Evolutionary conservation across 2,797 vertebrate genomes (phyloP).

Genomic region (Gallinago solitaria): DNA sequence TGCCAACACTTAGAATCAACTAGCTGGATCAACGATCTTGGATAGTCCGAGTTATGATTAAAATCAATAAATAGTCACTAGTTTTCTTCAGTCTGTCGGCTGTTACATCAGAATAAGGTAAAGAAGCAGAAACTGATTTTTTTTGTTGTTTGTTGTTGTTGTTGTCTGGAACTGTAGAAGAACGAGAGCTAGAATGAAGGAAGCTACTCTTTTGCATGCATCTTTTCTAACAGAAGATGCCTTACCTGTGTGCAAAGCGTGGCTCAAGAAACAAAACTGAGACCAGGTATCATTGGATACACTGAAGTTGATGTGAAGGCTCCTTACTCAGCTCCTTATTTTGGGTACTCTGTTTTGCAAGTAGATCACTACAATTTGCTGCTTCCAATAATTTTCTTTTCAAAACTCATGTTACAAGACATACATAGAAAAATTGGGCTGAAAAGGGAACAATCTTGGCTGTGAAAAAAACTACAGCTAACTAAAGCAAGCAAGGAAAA

Average conservation of each 20-base stretch:
- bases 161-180: neutral
- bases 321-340: neutral
- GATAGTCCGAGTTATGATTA: neutral
- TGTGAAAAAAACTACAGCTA: neutral
- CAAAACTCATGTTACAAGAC: neutral
- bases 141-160: neutral
- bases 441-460: neutral
- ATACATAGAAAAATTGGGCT: neutral
- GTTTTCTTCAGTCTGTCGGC: neutral
- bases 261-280: neutral
- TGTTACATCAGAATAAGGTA: neutral
- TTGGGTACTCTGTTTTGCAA: neutral
- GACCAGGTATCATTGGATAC: neutral
- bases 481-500: neutral
- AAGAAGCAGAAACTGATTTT: neutral
- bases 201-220: neutral
- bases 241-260: neutral
- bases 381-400: neutral
- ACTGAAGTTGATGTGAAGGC: neutral
- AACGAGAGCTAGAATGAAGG: neutral
- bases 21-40: neutral
- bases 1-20: neutral
- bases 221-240: neutral
- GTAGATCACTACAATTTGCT: neutral
- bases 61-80: neutral